Base-by-base conservation (phyloP, 2,113 vertebrate species). In the Shinisaurus crocodilurus region DNA sequence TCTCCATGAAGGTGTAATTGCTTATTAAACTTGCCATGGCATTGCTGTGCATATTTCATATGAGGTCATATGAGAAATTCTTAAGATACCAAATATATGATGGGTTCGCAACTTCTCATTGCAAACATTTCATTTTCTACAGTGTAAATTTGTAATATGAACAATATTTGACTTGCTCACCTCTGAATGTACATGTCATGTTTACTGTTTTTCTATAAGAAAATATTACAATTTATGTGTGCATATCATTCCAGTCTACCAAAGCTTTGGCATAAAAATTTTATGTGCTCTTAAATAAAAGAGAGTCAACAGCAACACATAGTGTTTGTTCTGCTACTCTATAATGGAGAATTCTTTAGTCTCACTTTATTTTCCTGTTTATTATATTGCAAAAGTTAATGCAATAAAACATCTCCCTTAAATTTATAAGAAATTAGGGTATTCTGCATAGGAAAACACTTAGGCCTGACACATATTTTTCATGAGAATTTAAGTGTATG, bases 251-350 rank as follows among this genome's bases (percentile, higher is more conserved):
- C 92, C 94, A 92, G 63, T 96, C 92, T 96, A 95, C 96, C 95
- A 96, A 95, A 96, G 95, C 92, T 95, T 91, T 93, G 91, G 90
- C 91, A 88, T 93, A 94, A 92, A 92, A 93, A 93, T 94, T 93
- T 91, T 34, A 95, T 88, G 87, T 91, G 87, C 76, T 94, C 2
- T 69, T 90, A 85, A 97, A 97, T 97, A 96, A 97, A 97, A 96
- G 63, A 90, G 94, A n/a, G 45, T 92, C 34, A 0, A 82, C 91
- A 77, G 86, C 81, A 95, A 79, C 5, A 43, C 50, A 85, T 3
- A 54, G 18, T 20, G 5, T 92, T 5, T 10, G 1, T 60, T 88
- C 67, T 88, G 25, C 91, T 94, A 10, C 9, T 93, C 34, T 87
- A 92, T 60, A 76, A 85, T 69, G 43, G 43, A 89, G 15, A 75